A percentile compares a stretch with the other conserved stretches of the same genome.
phyloP scores from a whole-genome alignment of 2,888 invertebrate species.

The Xylota sylvarum region DNA sequence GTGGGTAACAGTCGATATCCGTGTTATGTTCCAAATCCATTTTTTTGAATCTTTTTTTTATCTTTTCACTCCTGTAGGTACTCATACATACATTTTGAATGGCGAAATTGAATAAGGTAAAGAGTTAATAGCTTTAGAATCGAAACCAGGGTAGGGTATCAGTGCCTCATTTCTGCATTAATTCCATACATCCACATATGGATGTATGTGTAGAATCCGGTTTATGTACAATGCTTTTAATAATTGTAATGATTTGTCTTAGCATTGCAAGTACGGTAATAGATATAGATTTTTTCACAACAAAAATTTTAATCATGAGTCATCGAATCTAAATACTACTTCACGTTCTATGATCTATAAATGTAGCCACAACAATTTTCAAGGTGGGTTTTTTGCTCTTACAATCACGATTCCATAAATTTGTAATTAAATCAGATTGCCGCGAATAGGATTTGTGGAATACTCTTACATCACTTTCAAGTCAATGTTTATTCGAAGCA shows the following conservation, averaged over 20 bases:
- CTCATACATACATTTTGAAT: too few species aligned
- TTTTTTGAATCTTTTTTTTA: too few species aligned
- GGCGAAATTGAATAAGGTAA: too few species aligned
- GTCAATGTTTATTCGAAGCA: constrained; percentile 8
- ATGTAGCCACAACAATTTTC: constrained; percentile 25
- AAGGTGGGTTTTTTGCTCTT: constrained; percentile 22
- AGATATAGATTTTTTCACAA: background rate
- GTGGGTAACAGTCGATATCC: background rate
- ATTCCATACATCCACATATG: too few species aligned
- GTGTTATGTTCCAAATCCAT: background rate
- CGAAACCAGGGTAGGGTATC: too few species aligned
- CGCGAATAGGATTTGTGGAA: constrained; percentile 25
- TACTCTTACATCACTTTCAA: constrained; percentile 42
- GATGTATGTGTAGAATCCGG: background rate
- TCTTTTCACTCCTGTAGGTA: too few species aligned
- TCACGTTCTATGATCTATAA: constrained; percentile 33
- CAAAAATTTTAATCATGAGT: constrained; percentile 7
- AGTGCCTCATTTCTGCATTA: too few species aligned
- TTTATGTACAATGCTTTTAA: too few species aligned
- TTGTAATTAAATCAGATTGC: constrained; percentile 42
- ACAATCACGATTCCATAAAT: constrained; percentile 42
- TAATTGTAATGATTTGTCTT: background rate
- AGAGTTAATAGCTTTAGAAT: too few species aligned
- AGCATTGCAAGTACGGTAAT: constrained; percentile 11
- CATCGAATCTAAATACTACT: constrained; percentile 10